Conservation (phyloP, 2,888 invertebrate genomes). For the Drosophila percnosoma region DNA sequence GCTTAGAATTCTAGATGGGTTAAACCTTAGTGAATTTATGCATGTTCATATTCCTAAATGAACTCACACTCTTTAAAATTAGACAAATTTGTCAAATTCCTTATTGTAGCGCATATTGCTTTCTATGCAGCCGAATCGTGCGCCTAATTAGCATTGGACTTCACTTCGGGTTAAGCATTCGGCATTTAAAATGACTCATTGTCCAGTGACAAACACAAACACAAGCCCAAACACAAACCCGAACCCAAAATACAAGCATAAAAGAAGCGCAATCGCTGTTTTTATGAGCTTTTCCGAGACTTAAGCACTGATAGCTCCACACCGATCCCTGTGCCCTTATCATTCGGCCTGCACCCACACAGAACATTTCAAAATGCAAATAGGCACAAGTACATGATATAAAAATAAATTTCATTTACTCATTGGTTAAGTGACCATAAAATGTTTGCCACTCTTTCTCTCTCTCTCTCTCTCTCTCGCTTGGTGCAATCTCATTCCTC, state of each 20-base stretch:
- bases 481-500: background rate
- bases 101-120: slow-evolving; percentile 10
- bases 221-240: slow-evolving; percentile 6
- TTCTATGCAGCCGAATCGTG: slow-evolving; percentile 18
- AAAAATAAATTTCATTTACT: slow-evolving; percentile 53
- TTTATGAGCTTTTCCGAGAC: slow-evolving; percentile 44
- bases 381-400: slow-evolving; percentile 44
- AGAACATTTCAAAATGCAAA: slow-evolving; percentile 46
- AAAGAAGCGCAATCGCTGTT: slow-evolving; percentile 40
- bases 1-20: background rate
- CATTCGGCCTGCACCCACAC: slow-evolving; percentile 6
- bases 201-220: slow-evolving; percentile 51
- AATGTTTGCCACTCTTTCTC: slow-evolving; percentile 53
- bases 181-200: slow-evolving; percentile 65
- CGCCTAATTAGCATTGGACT: slow-evolving; percentile 62
- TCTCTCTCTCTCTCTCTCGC: background rate
- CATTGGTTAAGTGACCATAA: slow-evolving; percentile 66
- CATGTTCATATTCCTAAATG: too few relatives aligned
- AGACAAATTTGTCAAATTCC: background rate
- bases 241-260: slow-evolving; percentile 25
- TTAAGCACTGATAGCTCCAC: slow-evolving; percentile 37
- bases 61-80: too few relatives aligned
- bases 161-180: slow-evolving; percentile 50
- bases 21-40: too few relatives aligned
- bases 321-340: slow-evolving; percentile 30